phyloP scores from a whole-genome alignment of 2,797 vertebrate species.

The Lagodon rhomboides region DNA sequence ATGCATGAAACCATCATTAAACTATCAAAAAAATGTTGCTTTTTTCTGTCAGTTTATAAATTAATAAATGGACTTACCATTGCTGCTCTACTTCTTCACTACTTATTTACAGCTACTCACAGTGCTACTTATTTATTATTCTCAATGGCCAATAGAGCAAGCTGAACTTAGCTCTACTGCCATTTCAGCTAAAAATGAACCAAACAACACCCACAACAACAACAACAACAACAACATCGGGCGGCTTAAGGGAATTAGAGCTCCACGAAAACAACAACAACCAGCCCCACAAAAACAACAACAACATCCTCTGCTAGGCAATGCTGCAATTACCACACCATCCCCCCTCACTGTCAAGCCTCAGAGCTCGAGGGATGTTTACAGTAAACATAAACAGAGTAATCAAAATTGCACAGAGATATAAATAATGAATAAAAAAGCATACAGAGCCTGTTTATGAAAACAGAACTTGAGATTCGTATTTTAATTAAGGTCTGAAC shows the following conservation, averaged over 20 bases:
- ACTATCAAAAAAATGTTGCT: neutral
- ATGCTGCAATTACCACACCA: constrained; percentile 78
- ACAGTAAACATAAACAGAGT: constrained; percentile 89
- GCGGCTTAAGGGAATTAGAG: constrained; percentile 69
- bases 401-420: constrained; percentile 87
- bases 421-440: constrained; percentile 87
- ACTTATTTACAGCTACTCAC: neutral
- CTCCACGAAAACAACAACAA: constrained; percentile 78
- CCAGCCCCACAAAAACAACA: constrained; percentile 69
- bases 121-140: constrained; percentile 38
- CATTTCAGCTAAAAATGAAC: constrained; percentile 65
- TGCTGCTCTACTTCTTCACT: neutral
- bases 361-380: constrained; percentile 83
- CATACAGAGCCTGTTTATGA: constrained; percentile 85
- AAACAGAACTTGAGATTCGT: constrained; percentile 85
- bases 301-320: constrained; percentile 76
- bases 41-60: neutral
- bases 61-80: neutral
- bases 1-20: neutral
- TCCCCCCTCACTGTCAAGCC: constrained; percentile 73
- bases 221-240: constrained; percentile 43
- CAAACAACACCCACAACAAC: constrained; percentile 60
- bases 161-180: constrained; percentile 36
- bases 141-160: constrained; percentile 34
- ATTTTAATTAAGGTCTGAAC: constrained; percentile 91